Percentiles rank a stretch among this genome's conserved stretches.
These are phyloP conservation scores for Cinclus mexicanus DNA, from an alignment of 2,113 vertebrate genomes.

Conservation along the genomic window DNA sequence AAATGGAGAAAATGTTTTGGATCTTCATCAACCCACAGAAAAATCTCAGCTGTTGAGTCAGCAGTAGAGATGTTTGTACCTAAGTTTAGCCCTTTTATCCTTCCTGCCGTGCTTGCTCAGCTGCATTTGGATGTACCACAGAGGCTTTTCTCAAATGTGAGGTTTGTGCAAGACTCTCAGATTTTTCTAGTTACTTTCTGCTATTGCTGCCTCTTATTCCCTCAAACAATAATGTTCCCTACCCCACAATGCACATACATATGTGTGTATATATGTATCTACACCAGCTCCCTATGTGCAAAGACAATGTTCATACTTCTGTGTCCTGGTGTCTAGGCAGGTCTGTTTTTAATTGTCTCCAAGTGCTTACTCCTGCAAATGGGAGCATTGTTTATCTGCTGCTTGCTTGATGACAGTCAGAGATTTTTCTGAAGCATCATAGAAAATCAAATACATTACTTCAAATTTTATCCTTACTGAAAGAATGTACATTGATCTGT, in stretches of 20 bases:
- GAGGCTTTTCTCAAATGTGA: neutral
- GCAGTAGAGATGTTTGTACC: neutral
- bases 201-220: neutral
- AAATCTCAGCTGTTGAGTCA: constrained; percentile 9
- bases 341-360: neutral
- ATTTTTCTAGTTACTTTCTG: neutral
- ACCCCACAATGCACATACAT: neutral
- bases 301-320: neutral
- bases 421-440: neutral
- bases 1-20: constrained; percentile 27
- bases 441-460: constrained; percentile 35
- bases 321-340: neutral
- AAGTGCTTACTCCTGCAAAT: neutral
- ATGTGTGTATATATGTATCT: neutral
- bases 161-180: neutral
- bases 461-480: constrained; percentile 2
- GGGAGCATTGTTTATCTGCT: neutral
- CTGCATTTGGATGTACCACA: neutral
- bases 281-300: neutral
- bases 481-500: constrained; percentile 16
- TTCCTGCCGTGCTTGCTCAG: neutral
- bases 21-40: constrained; percentile 14
- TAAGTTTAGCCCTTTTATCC: neutral
- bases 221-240: neutral
- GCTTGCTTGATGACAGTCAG: neutral